Base-by-base conservation (phyloP, 2,888 invertebrate genomes). In the Amorpha juglandis region DNA sequence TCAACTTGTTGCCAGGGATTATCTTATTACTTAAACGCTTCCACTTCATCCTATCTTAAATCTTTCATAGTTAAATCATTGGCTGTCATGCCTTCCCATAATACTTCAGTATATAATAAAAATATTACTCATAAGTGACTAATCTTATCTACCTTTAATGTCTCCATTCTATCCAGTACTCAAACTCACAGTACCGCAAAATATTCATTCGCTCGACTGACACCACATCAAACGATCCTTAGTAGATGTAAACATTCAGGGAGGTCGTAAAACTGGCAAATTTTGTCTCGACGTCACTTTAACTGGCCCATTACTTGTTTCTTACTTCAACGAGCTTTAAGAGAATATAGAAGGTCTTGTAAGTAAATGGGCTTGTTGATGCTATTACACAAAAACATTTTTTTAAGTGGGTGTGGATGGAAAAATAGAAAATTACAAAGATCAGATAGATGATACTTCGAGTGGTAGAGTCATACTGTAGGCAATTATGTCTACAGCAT, bases 281-380 rank as follows among this genome's bases (percentile, higher is more conserved):
- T 74, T 76, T 76, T 70, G 75, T 74, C 72, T 67, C 64, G 70
- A 58, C 68, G 68, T 70, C 74, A 73, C 75, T 75, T 72, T 75
- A 76, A 75, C 74, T 73, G 74, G 69, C 62, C 72, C 74, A 75
- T 76, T 75, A 74, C 72, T 71, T 71, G 74, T 71, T 70, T 69
- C 68, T 62, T 66, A 63, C 73, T 73, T 67, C 62, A 69, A 69
- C 67, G 67, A 71, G 71, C 70, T 70, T 69, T 66, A 69, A 64
- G 69, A 65, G 52, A 27, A 67, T 63, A 66, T 71, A 67, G 27
- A 27, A 74, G 55, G 47, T 64, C 35, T 47, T 47, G 35, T 19
- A 55, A 47, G 55, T 45, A 12, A n/a, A 19, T 21, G 9, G 16
- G 50, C 9, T 9, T 50, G 19, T 50, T 50, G 50, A 19, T 8